Evolutionary conservation across 2,797 vertebrate species (phyloP).

Genomic region (Lophius americanus): DNA sequence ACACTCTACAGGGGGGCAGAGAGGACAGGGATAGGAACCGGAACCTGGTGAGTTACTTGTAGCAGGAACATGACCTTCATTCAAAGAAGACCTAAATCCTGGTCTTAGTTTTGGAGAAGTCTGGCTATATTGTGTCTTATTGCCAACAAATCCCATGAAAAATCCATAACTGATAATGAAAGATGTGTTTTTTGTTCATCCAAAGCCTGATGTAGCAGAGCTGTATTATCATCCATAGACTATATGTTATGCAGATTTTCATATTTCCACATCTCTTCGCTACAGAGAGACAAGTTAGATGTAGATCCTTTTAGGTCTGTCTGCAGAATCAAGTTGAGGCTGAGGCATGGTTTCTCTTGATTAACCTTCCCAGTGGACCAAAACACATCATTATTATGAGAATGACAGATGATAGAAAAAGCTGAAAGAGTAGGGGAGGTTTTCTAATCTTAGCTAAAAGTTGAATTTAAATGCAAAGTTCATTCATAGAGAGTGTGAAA

Average conservation of each 20-base stretch:
- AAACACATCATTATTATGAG: not conserved
- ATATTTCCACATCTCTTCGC: too few relatives aligned
- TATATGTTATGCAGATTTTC: not conserved
- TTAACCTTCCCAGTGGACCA: not conserved
- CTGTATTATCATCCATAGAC: not conserved
- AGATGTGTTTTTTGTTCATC: not conserved
- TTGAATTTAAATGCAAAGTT: not conserved
- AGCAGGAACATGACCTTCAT: conserved; percentile 52
- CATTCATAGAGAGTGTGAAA: not conserved
- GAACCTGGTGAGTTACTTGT: conserved; percentile 92
- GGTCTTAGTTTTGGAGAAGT: conserved; percentile 21
- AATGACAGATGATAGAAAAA: too few relatives aligned
- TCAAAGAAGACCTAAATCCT: conserved; percentile 36
- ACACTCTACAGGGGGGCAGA: conserved; percentile 85
- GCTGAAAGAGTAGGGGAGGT: too few relatives aligned
- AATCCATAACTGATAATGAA: not conserved
- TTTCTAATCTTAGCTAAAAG: too few relatives aligned
- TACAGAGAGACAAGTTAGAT: too few relatives aligned
- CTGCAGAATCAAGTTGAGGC: too few relatives aligned
- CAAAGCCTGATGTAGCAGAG: not conserved
- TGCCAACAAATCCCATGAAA: conserved; percentile 28
- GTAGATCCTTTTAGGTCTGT: too few relatives aligned
- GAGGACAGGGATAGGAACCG: conserved; percentile 88
- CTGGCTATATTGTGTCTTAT: conserved; percentile 4
- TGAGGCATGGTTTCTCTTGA: too few relatives aligned